Evolutionary conservation across 2,113 vertebrate species (phyloP).

Genomic region (Psophia crepitans): DNA sequence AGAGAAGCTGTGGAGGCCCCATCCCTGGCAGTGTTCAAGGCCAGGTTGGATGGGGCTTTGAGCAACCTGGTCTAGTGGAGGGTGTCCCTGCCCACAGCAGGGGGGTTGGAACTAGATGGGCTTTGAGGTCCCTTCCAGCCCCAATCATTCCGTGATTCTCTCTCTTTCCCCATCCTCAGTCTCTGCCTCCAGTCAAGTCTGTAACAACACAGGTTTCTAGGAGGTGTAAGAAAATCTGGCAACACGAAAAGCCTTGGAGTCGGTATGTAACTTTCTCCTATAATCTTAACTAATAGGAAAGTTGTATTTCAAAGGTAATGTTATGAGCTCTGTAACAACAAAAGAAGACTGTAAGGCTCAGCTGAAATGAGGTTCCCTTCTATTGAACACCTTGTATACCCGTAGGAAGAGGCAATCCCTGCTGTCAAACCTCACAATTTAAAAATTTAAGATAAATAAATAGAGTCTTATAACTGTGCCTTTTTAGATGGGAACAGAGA

Average conservation of each 20-base stretch:
- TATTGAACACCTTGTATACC: background rate
- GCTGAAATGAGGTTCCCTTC: background rate
- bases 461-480: background rate
- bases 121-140: too few species aligned
- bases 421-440: background rate
- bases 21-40: too few species aligned
- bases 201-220: background rate
- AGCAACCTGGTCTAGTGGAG: too few species aligned
- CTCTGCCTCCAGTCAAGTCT: background rate
- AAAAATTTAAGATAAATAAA: background rate
- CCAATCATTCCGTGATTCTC: too few species aligned
- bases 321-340: background rate
- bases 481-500: background rate
- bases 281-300: background rate
- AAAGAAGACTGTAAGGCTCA: background rate
- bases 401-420: background rate
- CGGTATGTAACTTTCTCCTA: background rate
- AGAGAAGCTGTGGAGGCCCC: too few species aligned
- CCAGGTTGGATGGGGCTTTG: too few species aligned
- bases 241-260: background rate
- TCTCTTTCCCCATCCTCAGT: background rate
- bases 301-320: background rate
- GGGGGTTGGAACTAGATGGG: too few species aligned
- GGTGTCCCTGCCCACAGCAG: too few species aligned
- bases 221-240: background rate